These are phyloP conservation scores for Diogma glabrata DNA, from an alignment of 2,888 invertebrate genomes.

Conservation along the genomic window DNA sequence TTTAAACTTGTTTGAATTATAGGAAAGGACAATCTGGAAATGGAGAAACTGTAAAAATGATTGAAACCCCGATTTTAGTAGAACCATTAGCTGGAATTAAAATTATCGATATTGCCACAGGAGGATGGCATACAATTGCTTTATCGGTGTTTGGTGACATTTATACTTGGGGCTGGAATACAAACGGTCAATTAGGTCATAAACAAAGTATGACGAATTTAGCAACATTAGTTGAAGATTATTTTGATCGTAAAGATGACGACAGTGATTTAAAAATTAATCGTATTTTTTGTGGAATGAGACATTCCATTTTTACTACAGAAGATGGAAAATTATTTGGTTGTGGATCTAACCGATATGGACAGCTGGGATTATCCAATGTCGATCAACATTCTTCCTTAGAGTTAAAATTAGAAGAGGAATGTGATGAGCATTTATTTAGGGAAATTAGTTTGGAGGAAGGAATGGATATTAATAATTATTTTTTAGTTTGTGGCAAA, in stretches of 20 bases:
- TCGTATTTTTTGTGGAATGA: conserved; percentile 59
- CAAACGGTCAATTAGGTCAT: conserved; percentile 72
- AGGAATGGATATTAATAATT: conserved; percentile 18
- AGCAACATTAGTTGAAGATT: conserved; percentile 32
- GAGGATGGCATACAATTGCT: conserved; percentile 80
- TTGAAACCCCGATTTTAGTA: conserved; percentile 51
- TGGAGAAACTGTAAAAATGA: conserved; percentile 46
- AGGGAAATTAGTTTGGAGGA: conserved; percentile 25
- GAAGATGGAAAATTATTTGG: conserved; percentile 59
- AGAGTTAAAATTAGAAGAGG: too few relatives aligned
- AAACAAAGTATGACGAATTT: conserved; percentile 24
- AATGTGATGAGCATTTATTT: conserved; percentile 27
- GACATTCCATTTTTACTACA: conserved; percentile 60
- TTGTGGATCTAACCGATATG: conserved; percentile 72
- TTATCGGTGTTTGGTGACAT: conserved; percentile 69
- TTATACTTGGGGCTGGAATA: conserved; percentile 89
- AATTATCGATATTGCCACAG: conserved; percentile 58
- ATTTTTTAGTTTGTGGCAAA: conserved; percentile 36
- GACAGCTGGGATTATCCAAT: conserved; percentile 51
- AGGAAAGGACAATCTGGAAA: conserved; percentile 84
- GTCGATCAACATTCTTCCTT: too few relatives aligned
- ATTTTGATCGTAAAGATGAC: too few relatives aligned
- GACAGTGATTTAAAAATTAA: conserved; percentile 30
- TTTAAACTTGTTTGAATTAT: conserved; percentile 29
- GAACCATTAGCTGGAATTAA: conserved; percentile 65